Base-by-base conservation (phyloP, 2,797 vertebrate genomes). In the Artibeus lituratus region DNA sequence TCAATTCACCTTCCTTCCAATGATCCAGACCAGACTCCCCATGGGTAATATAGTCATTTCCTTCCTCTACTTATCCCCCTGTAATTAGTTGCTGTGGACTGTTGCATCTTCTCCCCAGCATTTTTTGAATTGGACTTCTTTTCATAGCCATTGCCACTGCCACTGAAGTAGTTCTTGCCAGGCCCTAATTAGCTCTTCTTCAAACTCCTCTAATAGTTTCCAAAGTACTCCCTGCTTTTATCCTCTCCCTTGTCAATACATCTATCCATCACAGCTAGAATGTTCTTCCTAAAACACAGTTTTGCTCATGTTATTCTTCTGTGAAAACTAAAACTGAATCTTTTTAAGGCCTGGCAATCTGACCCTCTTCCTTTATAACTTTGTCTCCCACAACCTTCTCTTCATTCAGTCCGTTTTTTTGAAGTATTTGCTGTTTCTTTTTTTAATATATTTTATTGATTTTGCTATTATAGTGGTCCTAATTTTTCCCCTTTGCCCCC, bases 321-420 rank as follows among this genome's bases (percentile, higher is more conserved):
- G 65, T 85, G 84, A 96, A 94, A 96, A 96, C 74, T 80, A 87
- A 90, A 95, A 73, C n/a, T n/a, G 29, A 10, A 24, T 59, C 11
- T 29, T 90, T 80, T 32, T 70, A 82, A 53, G 51, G 57, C 42
- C 37, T 55, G 65, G 49, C 37, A 55, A 22, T 53, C 65, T 67
- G 72, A 90, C 39, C 6, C 35, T 53, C 90, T 81, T 9, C 49
- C 49, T 92, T 93, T 81, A 73, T 11, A 72, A 19, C 62, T 39
- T 84, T 21, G 6, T 77, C 47, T 85, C 77, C 76, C 26, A 65
- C 15, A 55, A 1, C 26, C 69, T 87, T 78, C 26, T 69, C 42
- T 67, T 67, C 29, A 22, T 73, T 77, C 74, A 84, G 7, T 57
- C 72, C 70, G 29, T 39, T 53, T 3, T 44, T 73, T 32, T 29